Evolutionary conservation across 2,113 vertebrate genomes (phyloP).

Genomic region (Ceratotherium simum): DNA sequence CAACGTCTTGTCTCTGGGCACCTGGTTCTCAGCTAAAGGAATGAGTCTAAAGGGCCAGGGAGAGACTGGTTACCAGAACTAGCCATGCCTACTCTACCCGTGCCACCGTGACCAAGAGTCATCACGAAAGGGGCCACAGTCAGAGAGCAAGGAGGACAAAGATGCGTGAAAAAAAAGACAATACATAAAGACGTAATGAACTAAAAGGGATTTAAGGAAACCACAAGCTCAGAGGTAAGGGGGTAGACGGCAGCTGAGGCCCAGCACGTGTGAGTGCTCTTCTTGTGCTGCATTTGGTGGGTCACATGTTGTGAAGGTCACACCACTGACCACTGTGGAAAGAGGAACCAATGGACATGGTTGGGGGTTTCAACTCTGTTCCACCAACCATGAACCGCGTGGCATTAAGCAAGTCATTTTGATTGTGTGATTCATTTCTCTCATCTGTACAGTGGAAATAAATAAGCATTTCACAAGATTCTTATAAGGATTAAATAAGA

Average conservation of each 20-base stretch:
- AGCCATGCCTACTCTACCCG: accelerated
- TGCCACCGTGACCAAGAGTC: accelerated
- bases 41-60: neutral
- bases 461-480: neutral
- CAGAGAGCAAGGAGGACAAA: neutral
- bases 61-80: neutral
- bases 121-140: neutral
- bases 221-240: neutral
- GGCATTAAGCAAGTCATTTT: neutral
- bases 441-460: neutral
- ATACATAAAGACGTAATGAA: accelerated
- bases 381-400: accelerated
- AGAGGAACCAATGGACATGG: neutral
- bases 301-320: accelerated
- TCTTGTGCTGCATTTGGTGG: neutral
- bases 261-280: accelerated
- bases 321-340: no score
- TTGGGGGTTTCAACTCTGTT: neutral
- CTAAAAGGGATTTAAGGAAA: neutral
- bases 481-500: neutral
- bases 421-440: neutral
- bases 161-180: no score
- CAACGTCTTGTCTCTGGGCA: neutral
- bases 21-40: neutral
- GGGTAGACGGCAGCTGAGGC: accelerated